These are phyloP conservation scores for Mico argentatus DNA, from an alignment of 2,797 vertebrate genomes.

Conservation along the genomic window DNA sequence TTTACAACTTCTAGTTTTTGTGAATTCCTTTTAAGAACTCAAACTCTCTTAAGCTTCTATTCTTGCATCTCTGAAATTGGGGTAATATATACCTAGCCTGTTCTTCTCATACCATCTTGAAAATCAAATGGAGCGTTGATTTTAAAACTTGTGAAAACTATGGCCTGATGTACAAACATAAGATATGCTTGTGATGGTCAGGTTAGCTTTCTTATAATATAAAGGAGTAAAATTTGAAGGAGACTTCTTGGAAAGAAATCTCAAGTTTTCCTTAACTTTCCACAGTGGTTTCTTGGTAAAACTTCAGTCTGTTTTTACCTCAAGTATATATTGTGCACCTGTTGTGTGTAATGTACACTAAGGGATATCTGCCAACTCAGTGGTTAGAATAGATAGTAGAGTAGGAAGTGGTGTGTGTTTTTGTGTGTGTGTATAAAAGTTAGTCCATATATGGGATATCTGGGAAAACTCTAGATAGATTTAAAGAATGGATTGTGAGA, in stretches of 20 bases:
- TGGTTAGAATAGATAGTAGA: neutral
- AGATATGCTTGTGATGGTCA: neutral
- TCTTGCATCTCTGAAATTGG: slow-evolving; percentile 8
- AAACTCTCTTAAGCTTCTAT: neutral
- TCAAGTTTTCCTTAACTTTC: slow-evolving; percentile 38
- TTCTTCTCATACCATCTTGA: neutral
- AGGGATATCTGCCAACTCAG: neutral
- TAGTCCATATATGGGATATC: neutral
- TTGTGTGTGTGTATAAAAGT: neutral
- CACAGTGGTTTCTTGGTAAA: neutral
- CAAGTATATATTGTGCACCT: neutral
- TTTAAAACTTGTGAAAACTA: slow-evolving; percentile 26
- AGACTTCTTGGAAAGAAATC: neutral
- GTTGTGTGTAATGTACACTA: neutral
- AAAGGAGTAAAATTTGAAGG: slow-evolving; percentile 10
- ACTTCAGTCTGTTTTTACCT: slow-evolving; percentile 27
- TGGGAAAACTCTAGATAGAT: neutral
- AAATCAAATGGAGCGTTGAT: neutral
- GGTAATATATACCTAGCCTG: neutral
- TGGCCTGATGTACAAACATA: neutral
- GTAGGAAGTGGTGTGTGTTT: neutral
- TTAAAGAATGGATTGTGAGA: slow-evolving; percentile 12
- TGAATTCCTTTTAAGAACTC: slow-evolving; percentile 19
- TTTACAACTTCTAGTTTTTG: neutral
- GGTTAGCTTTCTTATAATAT: slow-evolving; percentile 26